Evolutionary conservation across 2,797 vertebrate species (phyloP).

Genomic region (Sebastes vulpes): DNA sequence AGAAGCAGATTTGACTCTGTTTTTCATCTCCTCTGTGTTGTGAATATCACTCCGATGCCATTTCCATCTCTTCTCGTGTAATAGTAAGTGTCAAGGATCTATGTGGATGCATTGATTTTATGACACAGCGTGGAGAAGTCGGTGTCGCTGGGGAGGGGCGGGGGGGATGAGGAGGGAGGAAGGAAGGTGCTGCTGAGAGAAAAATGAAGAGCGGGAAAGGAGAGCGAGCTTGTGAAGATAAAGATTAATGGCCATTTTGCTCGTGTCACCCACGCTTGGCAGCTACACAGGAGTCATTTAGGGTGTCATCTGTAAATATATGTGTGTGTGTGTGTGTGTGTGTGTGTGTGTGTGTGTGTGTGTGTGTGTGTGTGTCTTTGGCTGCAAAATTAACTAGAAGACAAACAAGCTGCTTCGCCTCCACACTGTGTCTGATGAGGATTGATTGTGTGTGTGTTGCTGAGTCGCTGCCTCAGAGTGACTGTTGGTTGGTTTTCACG

Average conservation of each 20-base stretch:
- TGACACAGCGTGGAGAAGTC: conserved; percentile 38
- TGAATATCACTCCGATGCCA: conserved; percentile 13
- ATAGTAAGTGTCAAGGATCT: conserved; percentile 51
- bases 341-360: conserved; percentile 12
- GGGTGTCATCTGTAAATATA: conserved; percentile 39
- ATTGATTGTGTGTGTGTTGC: conserved; percentile 50
- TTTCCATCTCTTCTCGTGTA: conserved; percentile 48
- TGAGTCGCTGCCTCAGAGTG: conserved; percentile 10
- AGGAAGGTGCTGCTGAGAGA: conserved; percentile 33
- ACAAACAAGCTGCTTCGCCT: conserved; percentile 42
- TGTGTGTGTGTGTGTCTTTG: conserved; percentile 2
- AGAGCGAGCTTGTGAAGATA: conserved; percentile 38
- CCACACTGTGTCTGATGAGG: conserved; percentile 49
- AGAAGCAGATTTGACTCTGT: conserved; percentile 1
- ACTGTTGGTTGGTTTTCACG: conserved; percentile 8
- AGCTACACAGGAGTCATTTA: conserved; percentile 55
- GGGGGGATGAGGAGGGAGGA: conserved; percentile 12
- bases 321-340: conserved; percentile 9
- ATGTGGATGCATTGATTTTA: conserved; percentile 73
- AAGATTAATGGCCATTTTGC: conserved; percentile 71
- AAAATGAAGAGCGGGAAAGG: conserved; percentile 37
- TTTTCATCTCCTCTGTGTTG: not conserved
- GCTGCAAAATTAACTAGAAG: conserved; percentile 46
- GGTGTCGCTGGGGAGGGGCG: not conserved
- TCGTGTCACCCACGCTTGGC: conserved; percentile 46